phyloP scores from a whole-genome alignment of 2,797 vertebrate species.

The Enteromius afrohamiltoni region DNA sequence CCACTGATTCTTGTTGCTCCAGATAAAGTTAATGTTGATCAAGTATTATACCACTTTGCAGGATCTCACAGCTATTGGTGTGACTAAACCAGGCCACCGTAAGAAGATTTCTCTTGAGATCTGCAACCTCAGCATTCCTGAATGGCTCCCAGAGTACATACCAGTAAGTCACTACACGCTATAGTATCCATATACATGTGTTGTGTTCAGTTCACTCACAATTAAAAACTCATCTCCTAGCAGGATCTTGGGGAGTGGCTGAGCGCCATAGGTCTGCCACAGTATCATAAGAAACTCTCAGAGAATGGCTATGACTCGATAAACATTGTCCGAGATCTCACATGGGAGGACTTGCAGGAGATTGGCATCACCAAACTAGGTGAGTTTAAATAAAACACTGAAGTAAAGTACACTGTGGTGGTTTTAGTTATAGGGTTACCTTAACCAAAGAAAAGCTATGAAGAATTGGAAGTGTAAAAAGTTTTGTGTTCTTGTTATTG shows the following conservation, averaged over 20 bases:
- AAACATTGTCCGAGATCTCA: conserved; percentile 90
- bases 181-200: background rate
- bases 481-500: background rate
- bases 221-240: conserved; percentile 66
- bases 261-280: conserved; percentile 87
- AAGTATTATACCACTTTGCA: conserved; percentile 56
- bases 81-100: conserved; percentile 95
- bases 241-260: conserved; percentile 92
- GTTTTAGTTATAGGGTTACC: background rate
- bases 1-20: background rate
- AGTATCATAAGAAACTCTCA: conserved; percentile 90
- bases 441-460: background rate
- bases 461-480: background rate
- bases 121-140: conserved; percentile 88
- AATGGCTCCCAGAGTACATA: conserved; percentile 93
- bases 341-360: conserved; percentile 96
- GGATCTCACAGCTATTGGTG: conserved; percentile 94
- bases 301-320: conserved; percentile 96
- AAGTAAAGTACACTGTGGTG: background rate
- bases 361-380: conserved; percentile 94
- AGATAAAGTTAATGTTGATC: background rate
- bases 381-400: conserved; percentile 63
- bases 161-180: conserved; percentile 76
- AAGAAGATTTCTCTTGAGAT: conserved; percentile 96
- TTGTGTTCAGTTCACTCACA: background rate